These are phyloP conservation scores for Gymnosoma rotundatum DNA, from an alignment of 2,888 invertebrate genomes.

Conservation along the genomic window DNA sequence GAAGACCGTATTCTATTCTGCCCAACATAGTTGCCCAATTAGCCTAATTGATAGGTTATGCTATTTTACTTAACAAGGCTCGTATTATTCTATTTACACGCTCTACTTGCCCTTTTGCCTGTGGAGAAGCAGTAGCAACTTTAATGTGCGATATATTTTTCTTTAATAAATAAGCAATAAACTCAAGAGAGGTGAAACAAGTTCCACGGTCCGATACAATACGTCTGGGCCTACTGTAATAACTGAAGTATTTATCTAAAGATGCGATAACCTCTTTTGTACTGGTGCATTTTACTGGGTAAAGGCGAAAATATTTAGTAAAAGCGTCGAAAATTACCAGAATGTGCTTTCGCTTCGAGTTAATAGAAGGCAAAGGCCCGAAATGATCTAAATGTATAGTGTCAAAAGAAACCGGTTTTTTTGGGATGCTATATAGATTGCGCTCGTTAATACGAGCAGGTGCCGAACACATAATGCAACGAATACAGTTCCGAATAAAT, in stretches of 20 bases:
- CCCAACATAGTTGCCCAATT: constrained; percentile 26
- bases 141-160: constrained; percentile 20
- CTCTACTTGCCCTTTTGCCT: constrained; percentile 11
- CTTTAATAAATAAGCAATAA: constrained; percentile 5
- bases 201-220: constrained; percentile 38
- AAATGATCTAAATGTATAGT: constrained; percentile 12
- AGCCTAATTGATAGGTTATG: background rate
- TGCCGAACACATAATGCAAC: constrained; percentile 30
- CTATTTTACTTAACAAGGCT: constrained; percentile 3
- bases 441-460: constrained; percentile 22
- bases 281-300: constrained; percentile 19
- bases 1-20: constrained; percentile 62
- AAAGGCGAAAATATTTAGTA: background rate
- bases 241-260: constrained; percentile 29
- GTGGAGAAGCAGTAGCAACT: background rate
- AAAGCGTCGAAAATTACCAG: background rate
- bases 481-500: constrained; percentile 32
- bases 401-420: constrained; percentile 21
- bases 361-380: constrained; percentile 15
- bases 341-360: constrained; percentile 24
- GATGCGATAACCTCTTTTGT: constrained; percentile 32
- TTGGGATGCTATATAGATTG: constrained; percentile 23
- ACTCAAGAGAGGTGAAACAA: constrained; percentile 45
- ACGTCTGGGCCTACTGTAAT: constrained; percentile 29
- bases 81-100: constrained; percentile 3